Conservation (phyloP, 2,797 vertebrate species). For the Gymnoscopelus microlampas region DNA sequence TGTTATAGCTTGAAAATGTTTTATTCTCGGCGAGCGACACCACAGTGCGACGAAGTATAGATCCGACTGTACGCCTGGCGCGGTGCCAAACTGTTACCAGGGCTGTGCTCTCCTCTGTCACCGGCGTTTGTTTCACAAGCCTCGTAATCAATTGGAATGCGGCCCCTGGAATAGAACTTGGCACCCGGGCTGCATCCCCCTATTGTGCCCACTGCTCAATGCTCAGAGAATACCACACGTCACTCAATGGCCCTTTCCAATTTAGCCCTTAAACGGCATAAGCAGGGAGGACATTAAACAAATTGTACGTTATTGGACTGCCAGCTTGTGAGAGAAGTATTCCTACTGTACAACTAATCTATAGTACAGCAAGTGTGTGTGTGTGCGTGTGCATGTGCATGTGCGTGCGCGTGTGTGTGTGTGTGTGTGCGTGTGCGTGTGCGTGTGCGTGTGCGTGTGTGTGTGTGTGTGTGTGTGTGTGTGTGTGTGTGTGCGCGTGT, state of each 20-base stretch:
- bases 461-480: background rate
- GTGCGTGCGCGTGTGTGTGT: slow-evolving; percentile 28
- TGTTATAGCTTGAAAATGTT: no score
- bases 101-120: slow-evolving; percentile 72
- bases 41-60: background rate
- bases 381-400: slow-evolving; percentile 12
- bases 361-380: slow-evolving; percentile 35
- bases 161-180: slow-evolving; percentile 80
- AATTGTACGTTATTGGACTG: slow-evolving; percentile 74
- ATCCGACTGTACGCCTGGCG: slow-evolving; percentile 67
- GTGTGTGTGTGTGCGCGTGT: slow-evolving; percentile 18
- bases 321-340: slow-evolving; percentile 54
- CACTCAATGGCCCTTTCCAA: slow-evolving; percentile 76
- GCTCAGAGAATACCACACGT: slow-evolving; percentile 73
- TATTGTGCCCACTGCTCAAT: slow-evolving; percentile 76
- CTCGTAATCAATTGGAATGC: slow-evolving; percentile 82
- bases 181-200: slow-evolving; percentile 66
- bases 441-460: slow-evolving; percentile 6
- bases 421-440: slow-evolving; percentile 9
- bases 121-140: slow-evolving; percentile 81
- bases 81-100: slow-evolving; percentile 73
- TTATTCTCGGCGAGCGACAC: no score
- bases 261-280: slow-evolving; percentile 51
- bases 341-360: slow-evolving; percentile 67
- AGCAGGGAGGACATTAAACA: slow-evolving; percentile 75